These are phyloP conservation scores for Bimastos eiseni DNA, from an alignment of 2,888 invertebrate genomes.

Conservation along the genomic window DNA sequence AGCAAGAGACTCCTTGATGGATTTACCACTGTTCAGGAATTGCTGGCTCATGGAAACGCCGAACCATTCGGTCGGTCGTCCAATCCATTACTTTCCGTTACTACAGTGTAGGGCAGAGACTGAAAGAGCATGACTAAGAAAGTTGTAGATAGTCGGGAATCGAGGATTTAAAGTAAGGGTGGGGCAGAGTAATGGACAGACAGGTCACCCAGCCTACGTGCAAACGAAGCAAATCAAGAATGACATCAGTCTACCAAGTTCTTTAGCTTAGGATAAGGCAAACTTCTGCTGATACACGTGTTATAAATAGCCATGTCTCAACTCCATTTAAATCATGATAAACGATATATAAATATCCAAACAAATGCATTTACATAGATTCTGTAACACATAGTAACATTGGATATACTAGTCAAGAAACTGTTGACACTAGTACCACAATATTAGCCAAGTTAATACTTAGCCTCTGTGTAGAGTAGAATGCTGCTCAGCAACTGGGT, in stretches of 20 bases:
- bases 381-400: not conserved
- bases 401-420: conserved; percentile 3
- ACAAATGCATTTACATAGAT: not conserved
- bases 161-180: not conserved
- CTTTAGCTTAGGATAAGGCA: not conserved
- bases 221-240: not conserved
- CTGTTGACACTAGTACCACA: not conserved
- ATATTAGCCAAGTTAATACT: not conserved
- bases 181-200: not conserved
- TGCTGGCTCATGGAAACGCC: conserved; percentile 55
- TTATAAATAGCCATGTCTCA: not conserved
- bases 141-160: not conserved
- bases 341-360: not conserved
- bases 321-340: not conserved
- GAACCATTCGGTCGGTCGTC: not conserved
- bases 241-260: not conserved
- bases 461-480: not conserved
- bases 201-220: not conserved
- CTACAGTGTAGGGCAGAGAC: conserved; percentile 18
- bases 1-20: conserved; percentile 65
- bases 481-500: not conserved
- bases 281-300: not conserved
- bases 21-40: conserved; percentile 69
- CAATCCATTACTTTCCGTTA: conserved; percentile 29
- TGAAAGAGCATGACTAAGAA: not conserved